Conservation (phyloP, 2,888 invertebrate species). For the Rhogogaster chlorosoma region DNA sequence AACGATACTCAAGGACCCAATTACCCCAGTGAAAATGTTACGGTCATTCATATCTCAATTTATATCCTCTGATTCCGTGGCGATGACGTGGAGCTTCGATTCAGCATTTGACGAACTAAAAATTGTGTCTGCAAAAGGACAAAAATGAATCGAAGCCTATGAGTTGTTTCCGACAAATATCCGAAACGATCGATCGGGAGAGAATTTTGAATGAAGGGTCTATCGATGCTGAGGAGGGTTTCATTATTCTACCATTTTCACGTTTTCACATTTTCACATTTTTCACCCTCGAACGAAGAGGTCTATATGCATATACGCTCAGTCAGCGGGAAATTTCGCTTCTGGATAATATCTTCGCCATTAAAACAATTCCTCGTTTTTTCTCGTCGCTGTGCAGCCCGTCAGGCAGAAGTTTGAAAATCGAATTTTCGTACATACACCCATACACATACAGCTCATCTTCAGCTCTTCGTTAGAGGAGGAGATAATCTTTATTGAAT, state of each 20-base stretch:
- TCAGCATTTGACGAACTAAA: too few species aligned
- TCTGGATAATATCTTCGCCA: neutral
- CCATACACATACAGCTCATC: neutral
- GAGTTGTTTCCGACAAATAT: neutral
- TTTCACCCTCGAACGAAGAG: neutral
- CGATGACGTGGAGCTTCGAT: neutral
- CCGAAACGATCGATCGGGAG: neutral
- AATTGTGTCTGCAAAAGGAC: too few species aligned
- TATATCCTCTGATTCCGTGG: neutral
- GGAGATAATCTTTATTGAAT: slow-evolving; percentile 8
- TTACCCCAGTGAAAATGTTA: neutral
- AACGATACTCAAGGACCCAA: neutral
- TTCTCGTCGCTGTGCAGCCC: neutral
- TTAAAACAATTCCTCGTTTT: neutral
- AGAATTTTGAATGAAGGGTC: neutral
- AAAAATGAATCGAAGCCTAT: too few species aligned
- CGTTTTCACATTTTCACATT: neutral
- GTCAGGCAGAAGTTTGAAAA: neutral
- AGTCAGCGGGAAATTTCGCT: neutral
- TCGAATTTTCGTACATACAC: neutral
- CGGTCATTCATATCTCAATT: neutral
- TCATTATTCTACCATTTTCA: neutral
- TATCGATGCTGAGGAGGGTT: neutral
- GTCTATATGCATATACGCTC: neutral
- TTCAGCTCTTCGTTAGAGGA: neutral